Evolutionary conservation across 1,140 invertebrate species (phyloP), one percentile per base, ranked within the genome.

Genomic region (Plectrocnemia conspersa): DNA sequence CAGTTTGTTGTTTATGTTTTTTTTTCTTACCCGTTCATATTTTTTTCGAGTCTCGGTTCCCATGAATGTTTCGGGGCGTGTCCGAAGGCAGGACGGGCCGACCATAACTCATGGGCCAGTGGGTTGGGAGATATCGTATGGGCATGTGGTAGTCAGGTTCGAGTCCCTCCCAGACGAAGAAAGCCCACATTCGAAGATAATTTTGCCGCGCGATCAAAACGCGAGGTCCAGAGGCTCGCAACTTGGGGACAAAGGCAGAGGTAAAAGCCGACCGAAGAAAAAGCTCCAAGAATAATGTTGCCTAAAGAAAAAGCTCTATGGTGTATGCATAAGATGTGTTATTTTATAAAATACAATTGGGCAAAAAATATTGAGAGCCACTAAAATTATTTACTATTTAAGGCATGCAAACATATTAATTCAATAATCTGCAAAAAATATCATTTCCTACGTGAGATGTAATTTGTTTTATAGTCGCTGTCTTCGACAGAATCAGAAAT

Each of bases 41-140:
- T 47, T 47, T 33, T 47, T 47, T 19, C 16, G 47, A 35, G 32
- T 47, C 45, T 50, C 35, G 33, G 32, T 50, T 50, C 47, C 25
- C 47, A 50, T 50, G 47, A 50, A 50, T 50, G 47, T 50, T 47
- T 23, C 47, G 27, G 47, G 47, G 47, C 47, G 47, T 50, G 47
- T 36, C 47, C 33, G 47, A 25, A 38, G 47, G 47, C 47, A 50
- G 47, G 47, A 35, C 47, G 47, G 47, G 47, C 47, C 33, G 33
- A 2, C 40, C 47, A 25, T 50, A 50, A 50, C 47, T 50, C 47
- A 50, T 38, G 47, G 44, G 1, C 23, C 44, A 9, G 24, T 46
- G 44, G 44, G 45, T 21, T 44, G 25, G 45, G 45, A 47, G 45
- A 47, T 15, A 13, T 50, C 33, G 33, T 13, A 23, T 19, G 18